Evolutionary conservation across 2,113 vertebrate genomes (phyloP), one percentile per base, ranked within the genome.

Genomic region (Aptenodytes forsteri): DNA sequence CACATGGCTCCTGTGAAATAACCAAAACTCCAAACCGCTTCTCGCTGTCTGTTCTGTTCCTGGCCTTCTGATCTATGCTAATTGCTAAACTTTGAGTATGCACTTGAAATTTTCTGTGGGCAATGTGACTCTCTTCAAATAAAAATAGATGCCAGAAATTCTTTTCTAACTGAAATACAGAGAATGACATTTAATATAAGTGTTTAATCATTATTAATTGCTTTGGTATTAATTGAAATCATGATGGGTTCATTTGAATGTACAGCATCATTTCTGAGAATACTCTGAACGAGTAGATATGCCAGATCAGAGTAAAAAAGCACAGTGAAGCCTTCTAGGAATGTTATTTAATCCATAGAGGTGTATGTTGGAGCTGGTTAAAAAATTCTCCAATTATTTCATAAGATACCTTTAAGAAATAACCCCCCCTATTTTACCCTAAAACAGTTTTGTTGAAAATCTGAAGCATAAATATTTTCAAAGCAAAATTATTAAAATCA

Each of bases 191-290:
- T 98, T 97, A 97, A 97, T 93, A 27, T 86, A 96, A 96, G 94
- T 94, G 91, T 97, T 97, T 98, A 97, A 97, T 97, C 78, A 82
- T 97, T 97, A 97, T 97, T 97, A 98, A 97, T 97, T 98, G 90
- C 97, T 96, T 97, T 97, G 96, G 94, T 96, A 97, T 97, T 97
- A 90, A 95, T 71, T 79, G 93, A 91, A 96, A 91, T 93, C 42
- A 83, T 87, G 92, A 96, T 89, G 69, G 95, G 91, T 93, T 97
- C 91, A 95, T 93, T 50, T 82, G 71, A 92, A 95, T 62, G 65
- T 76, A 81, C 26, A 90, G 91, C 82, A 73, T 81, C 9, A 11
- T 88, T 96, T 92, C 77, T 83, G 82, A 90, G 91, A 93, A 94
- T 75, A 87, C 77, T 79, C 82, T 70, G 49, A 87, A 56, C 0